phyloP scores from a whole-genome alignment of 2,888 invertebrate species.

The Ypsolopha scabrella region DNA sequence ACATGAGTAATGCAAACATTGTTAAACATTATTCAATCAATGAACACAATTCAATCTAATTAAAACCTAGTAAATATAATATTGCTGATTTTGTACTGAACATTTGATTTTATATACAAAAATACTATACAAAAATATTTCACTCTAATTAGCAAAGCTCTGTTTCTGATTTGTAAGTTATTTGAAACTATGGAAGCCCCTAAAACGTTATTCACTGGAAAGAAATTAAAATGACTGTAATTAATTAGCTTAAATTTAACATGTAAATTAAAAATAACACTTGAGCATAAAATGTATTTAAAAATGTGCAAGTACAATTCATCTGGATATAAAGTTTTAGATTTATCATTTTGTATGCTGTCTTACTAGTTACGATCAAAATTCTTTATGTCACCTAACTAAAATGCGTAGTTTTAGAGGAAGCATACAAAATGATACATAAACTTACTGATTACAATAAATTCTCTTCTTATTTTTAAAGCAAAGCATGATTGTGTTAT shows the following conservation, averaged over 20 bases:
- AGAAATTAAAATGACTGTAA: not conserved
- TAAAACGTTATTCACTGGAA: conserved; percentile 6
- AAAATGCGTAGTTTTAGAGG: too few relatives aligned
- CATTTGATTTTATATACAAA: conserved; percentile 4
- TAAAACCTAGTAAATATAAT: conserved; percentile 3
- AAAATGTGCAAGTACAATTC: too few relatives aligned
- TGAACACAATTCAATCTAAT: conserved; percentile 5
- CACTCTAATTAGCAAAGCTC: conserved; percentile 1
- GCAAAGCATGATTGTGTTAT: too few relatives aligned
- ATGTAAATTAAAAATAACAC: not conserved
- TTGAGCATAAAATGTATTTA: conserved; percentile 5
- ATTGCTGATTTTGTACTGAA: conserved; percentile 6
- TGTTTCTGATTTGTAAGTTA: not conserved
- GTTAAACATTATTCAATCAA: not conserved
- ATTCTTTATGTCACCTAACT: too few relatives aligned
- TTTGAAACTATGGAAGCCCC: conserved; percentile 15
- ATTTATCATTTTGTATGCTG: too few relatives aligned
- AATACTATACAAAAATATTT: conserved; percentile 4
- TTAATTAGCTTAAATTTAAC: not conserved
- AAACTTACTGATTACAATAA: too few relatives aligned
- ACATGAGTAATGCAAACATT: conserved; percentile 21
- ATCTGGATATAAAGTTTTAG: too few relatives aligned
- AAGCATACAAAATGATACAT: too few relatives aligned
- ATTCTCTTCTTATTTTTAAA: too few relatives aligned
- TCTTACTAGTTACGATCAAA: too few relatives aligned